phyloP scores from a whole-genome alignment of 2,888 invertebrate species.

The Volucella inanis region DNA sequence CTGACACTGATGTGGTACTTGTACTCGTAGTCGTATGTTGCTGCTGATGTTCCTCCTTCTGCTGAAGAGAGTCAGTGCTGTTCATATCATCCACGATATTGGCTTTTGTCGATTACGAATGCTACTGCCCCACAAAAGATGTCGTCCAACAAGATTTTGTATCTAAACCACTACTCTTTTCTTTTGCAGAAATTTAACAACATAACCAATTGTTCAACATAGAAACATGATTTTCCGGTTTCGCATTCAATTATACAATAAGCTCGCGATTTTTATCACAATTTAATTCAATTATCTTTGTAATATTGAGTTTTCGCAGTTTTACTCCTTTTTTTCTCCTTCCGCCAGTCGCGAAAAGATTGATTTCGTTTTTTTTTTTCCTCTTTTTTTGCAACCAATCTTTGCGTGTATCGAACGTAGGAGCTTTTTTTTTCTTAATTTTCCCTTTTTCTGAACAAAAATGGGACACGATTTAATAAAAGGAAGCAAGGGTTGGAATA shows the following conservation, averaged over 20 bases:
- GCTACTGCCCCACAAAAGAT: neutral
- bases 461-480: constrained; percentile 19
- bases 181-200: constrained; percentile 32
- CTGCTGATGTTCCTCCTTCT: constrained; percentile 45
- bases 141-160: neutral
- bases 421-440: constrained; percentile 37
- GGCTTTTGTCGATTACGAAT: neutral
- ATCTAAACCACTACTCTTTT: neutral
- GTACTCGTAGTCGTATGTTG: neutral
- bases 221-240: constrained; percentile 67
- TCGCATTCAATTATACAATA: constrained; percentile 26
- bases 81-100: constrained; percentile 49
- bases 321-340: neutral
- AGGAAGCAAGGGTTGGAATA: constrained; percentile 1
- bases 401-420: constrained; percentile 53
- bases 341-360: neutral
- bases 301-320: constrained; percentile 15
- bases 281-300: constrained; percentile 27
- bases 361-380: neutral
- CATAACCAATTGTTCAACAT: constrained; percentile 41
- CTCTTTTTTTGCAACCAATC: constrained; percentile 13
- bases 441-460: constrained; percentile 31
- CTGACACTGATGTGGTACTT: neutral
- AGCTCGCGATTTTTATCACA: neutral
- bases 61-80: constrained; percentile 28